phyloP scores from a whole-genome alignment of 2,888 invertebrate species.

The Temnothorax ravouxi region DNA sequence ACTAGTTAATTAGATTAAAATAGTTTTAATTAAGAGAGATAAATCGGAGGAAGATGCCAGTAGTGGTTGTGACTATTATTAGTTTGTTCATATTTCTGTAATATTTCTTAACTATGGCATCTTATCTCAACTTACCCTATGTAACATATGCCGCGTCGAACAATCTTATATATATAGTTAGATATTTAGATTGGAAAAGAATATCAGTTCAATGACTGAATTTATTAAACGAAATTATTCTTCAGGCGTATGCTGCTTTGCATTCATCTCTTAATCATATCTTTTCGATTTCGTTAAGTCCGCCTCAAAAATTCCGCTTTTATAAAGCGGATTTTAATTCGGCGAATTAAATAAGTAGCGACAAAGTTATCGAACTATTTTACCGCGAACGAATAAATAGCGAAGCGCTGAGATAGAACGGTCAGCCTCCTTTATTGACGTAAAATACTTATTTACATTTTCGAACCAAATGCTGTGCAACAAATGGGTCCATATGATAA shows the following conservation, averaged over 20 bases:
- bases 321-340: neutral
- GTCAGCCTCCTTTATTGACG: neutral
- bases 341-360: neutral
- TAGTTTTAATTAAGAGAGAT: neutral
- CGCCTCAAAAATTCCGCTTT: conserved; percentile 25
- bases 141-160: neutral
- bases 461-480: conserved; percentile 13
- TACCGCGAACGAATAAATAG: conserved; percentile 19
- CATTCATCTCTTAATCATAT: conserved; percentile 35
- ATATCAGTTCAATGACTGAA: conserved; percentile 6
- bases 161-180: conserved; percentile 4
- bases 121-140: too few relatives aligned
- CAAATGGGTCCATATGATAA: conserved; percentile 37
- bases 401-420: neutral
- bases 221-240: conserved; percentile 37
- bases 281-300: conserved; percentile 37
- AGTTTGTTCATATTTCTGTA: too few relatives aligned
- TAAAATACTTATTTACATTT: conserved; percentile 15
- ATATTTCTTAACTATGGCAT: too few relatives aligned
- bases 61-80: too few relatives aligned
- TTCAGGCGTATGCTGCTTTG: conserved; percentile 5
- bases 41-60: too few relatives aligned
- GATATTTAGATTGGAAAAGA: conserved; percentile 21
- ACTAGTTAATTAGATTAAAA: neutral
- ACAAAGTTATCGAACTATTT: conserved; percentile 7